These are phyloP conservation scores for Mystacides longicornis DNA, from an alignment of 2,888 invertebrate species.

Conservation along the genomic window DNA sequence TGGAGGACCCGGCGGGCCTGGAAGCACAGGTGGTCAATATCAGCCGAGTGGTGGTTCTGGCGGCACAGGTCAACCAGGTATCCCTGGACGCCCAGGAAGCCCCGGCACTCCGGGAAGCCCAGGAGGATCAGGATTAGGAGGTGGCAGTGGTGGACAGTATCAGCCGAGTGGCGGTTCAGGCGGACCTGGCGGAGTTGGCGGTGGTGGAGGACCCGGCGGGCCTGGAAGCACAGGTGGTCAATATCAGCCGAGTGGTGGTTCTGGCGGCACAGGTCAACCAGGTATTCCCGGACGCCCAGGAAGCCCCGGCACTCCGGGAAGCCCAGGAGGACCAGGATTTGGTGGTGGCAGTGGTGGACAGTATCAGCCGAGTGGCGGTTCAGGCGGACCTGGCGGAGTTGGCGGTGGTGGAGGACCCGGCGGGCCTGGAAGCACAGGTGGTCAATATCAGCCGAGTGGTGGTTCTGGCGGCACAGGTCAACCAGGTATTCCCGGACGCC, in stretches of 20 bases:
- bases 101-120: conserved; percentile 20
- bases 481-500: conserved; percentile 29
- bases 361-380: conserved; percentile 28
- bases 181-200: conserved; percentile 13
- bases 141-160: conserved; percentile 17
- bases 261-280: conserved; percentile 27
- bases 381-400: conserved; percentile 26
- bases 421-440: conserved; percentile 40
- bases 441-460: conserved; percentile 39
- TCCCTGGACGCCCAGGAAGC: conserved; percentile 18
- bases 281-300: conserved; percentile 23
- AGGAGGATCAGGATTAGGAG: conserved; percentile 22
- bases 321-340: conserved; percentile 31
- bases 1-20: conserved; percentile 3
- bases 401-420: conserved; percentile 1
- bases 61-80: conserved; percentile 28
- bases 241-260: neutral
- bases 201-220: conserved; percentile 20
- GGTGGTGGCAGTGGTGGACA: conserved; percentile 11
- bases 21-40: conserved; percentile 29
- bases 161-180: conserved; percentile 18
- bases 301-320: conserved; percentile 23
- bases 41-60: conserved; percentile 31
- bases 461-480: no score
- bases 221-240: conserved; percentile 26